phyloP scores from a whole-genome alignment of 2,797 vertebrate genomes.

The Tangara arthus region DNA sequence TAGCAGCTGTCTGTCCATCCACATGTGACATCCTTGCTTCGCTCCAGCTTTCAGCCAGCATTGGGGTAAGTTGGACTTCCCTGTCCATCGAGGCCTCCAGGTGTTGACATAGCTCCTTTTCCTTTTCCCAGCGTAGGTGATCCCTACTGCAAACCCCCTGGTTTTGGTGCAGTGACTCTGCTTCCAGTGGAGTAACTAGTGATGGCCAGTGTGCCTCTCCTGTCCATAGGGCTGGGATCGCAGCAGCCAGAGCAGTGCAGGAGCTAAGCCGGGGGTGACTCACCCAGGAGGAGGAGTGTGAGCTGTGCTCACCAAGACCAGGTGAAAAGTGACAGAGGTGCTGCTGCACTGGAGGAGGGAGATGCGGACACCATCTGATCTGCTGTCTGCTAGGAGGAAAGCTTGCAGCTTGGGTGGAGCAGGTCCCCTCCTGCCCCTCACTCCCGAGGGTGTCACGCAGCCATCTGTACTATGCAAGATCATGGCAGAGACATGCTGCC shows the following conservation, averaged over 20 bases:
- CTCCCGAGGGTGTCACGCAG: not conserved
- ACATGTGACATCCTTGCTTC: accelerated
- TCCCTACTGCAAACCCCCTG: not conserved
- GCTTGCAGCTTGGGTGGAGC: not conserved
- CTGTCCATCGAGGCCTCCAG: not conserved
- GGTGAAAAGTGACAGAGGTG: not conserved
- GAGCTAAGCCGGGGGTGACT: not conserved
- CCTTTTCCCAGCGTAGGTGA: not conserved
- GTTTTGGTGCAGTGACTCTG: not conserved
- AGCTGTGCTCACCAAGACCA: not conserved
- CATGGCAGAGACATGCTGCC: not conserved
- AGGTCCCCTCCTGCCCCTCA: not conserved
- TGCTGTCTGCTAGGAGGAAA: not conserved
- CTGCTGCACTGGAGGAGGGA: not conserved
- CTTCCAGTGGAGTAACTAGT: accelerated
- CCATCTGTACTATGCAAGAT: not conserved
- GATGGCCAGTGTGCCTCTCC: not conserved
- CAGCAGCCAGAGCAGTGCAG: not conserved
- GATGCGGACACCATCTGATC: not conserved
- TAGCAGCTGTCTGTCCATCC: not conserved
- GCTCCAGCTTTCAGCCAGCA: not conserved
- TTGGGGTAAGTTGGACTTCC: accelerated
- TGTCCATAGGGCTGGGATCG: accelerated
- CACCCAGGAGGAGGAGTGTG: not conserved
- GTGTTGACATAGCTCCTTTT: not conserved